Conservation (phyloP, 2,888 invertebrate species). For the Gnatocerus cornutus region DNA sequence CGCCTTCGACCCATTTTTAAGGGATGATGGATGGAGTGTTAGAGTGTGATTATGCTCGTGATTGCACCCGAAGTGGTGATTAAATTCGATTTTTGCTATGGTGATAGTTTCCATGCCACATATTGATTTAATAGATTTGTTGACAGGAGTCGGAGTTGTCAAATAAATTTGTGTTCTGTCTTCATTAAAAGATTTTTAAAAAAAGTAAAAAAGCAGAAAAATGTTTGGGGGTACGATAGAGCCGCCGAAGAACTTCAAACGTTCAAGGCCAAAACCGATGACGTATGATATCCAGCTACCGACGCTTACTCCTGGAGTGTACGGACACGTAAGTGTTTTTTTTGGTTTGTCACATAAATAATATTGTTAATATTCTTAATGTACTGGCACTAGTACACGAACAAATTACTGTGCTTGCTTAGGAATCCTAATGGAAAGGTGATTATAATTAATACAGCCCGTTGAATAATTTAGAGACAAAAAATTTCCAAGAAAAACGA, state of each 20-base stretch:
- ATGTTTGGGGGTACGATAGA: constrained; percentile 50
- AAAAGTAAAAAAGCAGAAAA: not conserved
- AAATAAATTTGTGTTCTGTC: not conserved
- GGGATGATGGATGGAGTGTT: constrained; percentile 5
- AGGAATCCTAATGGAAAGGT: no score
- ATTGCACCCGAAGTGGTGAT: constrained; percentile 9
- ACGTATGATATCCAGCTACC: constrained; percentile 50
- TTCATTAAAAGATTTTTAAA: not conserved
- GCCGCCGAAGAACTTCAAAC: constrained; percentile 39
- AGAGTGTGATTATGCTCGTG: not conserved
- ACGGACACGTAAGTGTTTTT: constrained; percentile 49
- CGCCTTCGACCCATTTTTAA: constrained; percentile 10
- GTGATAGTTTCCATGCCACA: constrained; percentile 20
- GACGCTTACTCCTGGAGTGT: constrained; percentile 45
- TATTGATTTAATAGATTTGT: constrained; percentile 24
- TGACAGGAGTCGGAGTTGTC: not conserved
- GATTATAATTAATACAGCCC: no score
- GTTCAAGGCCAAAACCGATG: constrained; percentile 38
- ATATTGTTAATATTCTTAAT: no score
- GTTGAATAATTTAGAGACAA: no score
- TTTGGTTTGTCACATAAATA: no score
- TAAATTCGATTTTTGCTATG: constrained; percentile 18
- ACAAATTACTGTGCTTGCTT: no score
- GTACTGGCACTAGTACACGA: no score
- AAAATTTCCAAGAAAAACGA: no score